Evolutionary conservation across 1,140 invertebrate species (phyloP).

Genomic region (Brachionus plicatilis): DNA sequence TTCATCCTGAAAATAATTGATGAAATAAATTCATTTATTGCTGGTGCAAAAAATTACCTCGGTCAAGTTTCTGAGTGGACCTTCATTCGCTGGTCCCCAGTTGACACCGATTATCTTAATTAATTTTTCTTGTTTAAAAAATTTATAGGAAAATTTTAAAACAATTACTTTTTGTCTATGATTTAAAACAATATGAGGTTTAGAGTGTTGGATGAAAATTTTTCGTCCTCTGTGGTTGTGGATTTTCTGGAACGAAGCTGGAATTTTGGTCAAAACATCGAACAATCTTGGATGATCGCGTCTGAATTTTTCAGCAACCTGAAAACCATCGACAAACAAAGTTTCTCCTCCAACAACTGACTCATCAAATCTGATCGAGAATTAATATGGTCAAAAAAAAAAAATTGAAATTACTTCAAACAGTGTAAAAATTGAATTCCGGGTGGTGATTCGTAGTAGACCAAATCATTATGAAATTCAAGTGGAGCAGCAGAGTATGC

Average conservation of each 20-base stretch:
- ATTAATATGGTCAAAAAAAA: not conserved
- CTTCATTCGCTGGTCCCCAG: conserved; percentile 51
- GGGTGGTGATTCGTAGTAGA: conserved; percentile 52
- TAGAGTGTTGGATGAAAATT: conserved; percentile 48
- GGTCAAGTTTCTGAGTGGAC: conserved; percentile 44
- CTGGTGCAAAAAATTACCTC: conserved; percentile 42
- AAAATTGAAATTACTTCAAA: conserved; percentile 44
- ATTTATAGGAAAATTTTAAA: not conserved
- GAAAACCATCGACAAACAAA: conserved; percentile 47
- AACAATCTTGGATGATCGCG: conserved; percentile 46
- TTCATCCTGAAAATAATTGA: conserved; percentile 44
- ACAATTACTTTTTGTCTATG: conserved; percentile 45
- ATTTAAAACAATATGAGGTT: conserved; percentile 49
- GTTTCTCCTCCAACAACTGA: conserved; percentile 50
- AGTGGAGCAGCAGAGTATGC: conserved; percentile 47
- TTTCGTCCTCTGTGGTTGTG: conserved; percentile 41
- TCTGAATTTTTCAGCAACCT: conserved; percentile 48
- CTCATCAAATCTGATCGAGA: conserved; percentile 46
- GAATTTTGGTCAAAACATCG: conserved; percentile 44
- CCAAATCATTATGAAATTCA: conserved; percentile 50
- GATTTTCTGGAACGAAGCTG: conserved; percentile 51
- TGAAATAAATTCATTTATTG: not conserved
- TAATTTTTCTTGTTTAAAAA: not conserved
- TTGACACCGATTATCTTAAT: conserved; percentile 47
- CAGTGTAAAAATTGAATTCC: conserved; percentile 53